phyloP scores from a whole-genome alignment of 2,113 vertebrate species.

The Microcebus jonahi region DNA sequence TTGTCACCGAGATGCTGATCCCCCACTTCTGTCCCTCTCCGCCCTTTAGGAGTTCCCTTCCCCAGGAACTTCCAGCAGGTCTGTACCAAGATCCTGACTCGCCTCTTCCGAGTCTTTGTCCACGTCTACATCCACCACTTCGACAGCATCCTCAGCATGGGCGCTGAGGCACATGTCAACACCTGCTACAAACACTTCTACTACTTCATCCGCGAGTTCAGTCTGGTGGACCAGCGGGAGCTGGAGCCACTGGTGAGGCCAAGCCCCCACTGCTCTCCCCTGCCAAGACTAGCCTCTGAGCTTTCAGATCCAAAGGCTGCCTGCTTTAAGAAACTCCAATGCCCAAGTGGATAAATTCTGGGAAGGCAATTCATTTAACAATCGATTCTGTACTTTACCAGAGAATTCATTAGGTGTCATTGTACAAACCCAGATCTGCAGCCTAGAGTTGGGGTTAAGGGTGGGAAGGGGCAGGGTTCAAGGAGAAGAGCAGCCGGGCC shows the following conservation, averaged over 20 bases:
- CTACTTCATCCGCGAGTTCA: slow-evolving; percentile 98
- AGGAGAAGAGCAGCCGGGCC: not conserved
- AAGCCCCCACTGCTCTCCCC: not conserved
- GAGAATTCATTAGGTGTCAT: not conserved
- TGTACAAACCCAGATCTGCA: slow-evolving; percentile 26
- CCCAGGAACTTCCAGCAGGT: slow-evolving; percentile 99
- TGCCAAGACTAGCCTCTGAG: not conserved
- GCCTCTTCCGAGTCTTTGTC: slow-evolving; percentile 97
- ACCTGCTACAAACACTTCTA: slow-evolving; percentile 99
- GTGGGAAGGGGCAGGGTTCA: not conserved
- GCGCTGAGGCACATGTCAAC: slow-evolving; percentile 97
- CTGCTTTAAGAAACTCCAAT: slow-evolving; percentile 11
- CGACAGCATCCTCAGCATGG: slow-evolving; percentile 96
- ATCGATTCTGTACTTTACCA: not conserved
- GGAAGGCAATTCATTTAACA: not conserved
- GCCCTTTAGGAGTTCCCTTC: slow-evolving; percentile 93
- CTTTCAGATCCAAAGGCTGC: slow-evolving; percentile 22
- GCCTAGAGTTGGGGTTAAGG: not conserved
- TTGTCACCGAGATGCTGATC: not conserved
- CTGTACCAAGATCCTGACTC: slow-evolving; percentile 97
- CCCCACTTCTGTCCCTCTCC: not conserved
- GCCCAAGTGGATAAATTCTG: not conserved
- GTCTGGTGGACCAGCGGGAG: slow-evolving; percentile 95
- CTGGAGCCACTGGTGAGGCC: slow-evolving; percentile 95
- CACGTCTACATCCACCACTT: slow-evolving; percentile 99